phyloP scores from a whole-genome alignment of 2,888 invertebrate species.

The Metallyticus violacea region DNA sequence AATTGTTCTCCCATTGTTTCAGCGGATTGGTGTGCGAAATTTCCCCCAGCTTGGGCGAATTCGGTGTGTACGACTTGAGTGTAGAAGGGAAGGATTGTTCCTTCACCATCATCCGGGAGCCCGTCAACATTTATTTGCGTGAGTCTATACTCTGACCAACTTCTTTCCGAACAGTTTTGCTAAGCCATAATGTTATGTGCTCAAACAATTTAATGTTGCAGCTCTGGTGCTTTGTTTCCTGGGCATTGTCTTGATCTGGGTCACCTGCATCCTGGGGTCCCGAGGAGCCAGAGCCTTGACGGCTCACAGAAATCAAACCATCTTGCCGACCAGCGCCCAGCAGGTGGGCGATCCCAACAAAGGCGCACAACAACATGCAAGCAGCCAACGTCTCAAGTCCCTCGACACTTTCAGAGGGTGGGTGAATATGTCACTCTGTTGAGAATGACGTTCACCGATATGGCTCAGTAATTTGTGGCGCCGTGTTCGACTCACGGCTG shows the following conservation, averaged over 20 bases:
- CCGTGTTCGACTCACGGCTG: too few relatives aligned
- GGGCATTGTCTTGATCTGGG: constrained; percentile 13
- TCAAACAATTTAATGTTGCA: not conserved
- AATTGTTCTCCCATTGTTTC: constrained; percentile 34
- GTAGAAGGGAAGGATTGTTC: constrained; percentile 50
- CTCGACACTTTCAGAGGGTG: constrained; percentile 42
- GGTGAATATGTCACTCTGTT: not conserved
- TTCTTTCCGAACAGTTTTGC: too few relatives aligned
- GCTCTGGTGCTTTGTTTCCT: constrained; percentile 30
- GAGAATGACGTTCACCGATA: too few relatives aligned
- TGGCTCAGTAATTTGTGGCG: too few relatives aligned
- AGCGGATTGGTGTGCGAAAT: constrained; percentile 61
- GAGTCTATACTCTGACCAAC: too few relatives aligned
- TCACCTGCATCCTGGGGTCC: not conserved
- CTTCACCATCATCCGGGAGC: constrained; percentile 56
- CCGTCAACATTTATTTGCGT: constrained; percentile 71
- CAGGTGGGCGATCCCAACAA: not conserved
- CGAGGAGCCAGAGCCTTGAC: constrained; percentile 15
- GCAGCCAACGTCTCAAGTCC: constrained; percentile 38
- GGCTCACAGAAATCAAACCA: constrained; percentile 9
- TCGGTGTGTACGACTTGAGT: constrained; percentile 67
- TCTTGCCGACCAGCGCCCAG: constrained; percentile 23
- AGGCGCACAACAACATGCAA: not conserved
- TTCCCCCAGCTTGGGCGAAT: constrained; percentile 59
- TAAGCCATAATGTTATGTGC: too few relatives aligned